These are phyloP conservation scores for Ptychoptera albimana DNA, from an alignment of 2,888 invertebrate species.

Conservation along the genomic window DNA sequence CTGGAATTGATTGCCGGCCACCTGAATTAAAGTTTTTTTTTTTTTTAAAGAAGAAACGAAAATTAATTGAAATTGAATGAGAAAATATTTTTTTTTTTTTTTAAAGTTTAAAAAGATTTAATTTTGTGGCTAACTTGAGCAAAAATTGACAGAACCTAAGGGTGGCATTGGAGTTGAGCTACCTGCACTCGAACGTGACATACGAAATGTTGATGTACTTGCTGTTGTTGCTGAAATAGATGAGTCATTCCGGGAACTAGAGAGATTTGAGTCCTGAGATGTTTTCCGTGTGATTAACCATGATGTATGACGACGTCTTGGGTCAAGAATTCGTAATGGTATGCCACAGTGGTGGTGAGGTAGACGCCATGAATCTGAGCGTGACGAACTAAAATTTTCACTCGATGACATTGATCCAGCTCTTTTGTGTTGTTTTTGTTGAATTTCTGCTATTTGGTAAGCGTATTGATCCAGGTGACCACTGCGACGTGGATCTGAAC, in stretches of 20 bases:
- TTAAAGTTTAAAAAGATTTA: not conserved
- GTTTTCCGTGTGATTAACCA: slow-evolving; percentile 86
- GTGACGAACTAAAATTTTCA: slow-evolving; percentile 77
- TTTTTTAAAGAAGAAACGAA: not conserved
- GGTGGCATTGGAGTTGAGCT: slow-evolving; percentile 35
- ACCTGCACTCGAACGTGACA: slow-evolving; percentile 62
- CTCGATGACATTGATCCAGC: slow-evolving; percentile 76
- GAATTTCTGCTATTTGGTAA: slow-evolving; percentile 59
- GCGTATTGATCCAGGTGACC: slow-evolving; percentile 49
- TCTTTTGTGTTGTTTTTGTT: slow-evolving; percentile 57
- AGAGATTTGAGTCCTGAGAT: slow-evolving; percentile 81
- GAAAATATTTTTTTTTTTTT: not conserved
- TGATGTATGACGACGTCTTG: slow-evolving; percentile 66
- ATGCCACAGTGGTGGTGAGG: slow-evolving; percentile 55
- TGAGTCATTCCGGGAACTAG: slow-evolving; percentile 80
- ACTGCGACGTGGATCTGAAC: slow-evolving; percentile 26
- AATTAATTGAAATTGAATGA: not conserved
- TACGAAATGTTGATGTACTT: slow-evolving; percentile 78
- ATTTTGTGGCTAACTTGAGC: not conserved
- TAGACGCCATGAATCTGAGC: slow-evolving; percentile 77
- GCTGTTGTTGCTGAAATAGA: slow-evolving; percentile 83
- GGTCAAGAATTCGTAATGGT: slow-evolving; percentile 54
- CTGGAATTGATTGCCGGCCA: slow-evolving; percentile 11
- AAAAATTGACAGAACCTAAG: slow-evolving; percentile 21
- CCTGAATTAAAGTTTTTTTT: no score